Evolutionary conservation across 35 echinoderm and acorn worm genomes (phyloP), one percentile per base, ranked within the genome.

Genomic region (Acanthaster planci): DNA sequence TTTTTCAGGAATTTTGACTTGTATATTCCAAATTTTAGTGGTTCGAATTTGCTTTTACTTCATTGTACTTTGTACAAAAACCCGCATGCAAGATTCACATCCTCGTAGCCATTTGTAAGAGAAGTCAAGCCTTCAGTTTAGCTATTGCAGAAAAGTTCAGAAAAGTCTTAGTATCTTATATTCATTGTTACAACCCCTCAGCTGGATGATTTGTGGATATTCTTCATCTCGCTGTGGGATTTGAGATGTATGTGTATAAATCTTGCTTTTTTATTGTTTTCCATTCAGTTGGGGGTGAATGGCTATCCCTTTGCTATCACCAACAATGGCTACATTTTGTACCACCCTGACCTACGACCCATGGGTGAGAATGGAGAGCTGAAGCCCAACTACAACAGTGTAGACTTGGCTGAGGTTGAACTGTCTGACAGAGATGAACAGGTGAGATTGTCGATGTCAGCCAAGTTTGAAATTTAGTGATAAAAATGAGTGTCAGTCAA

Each of bases 261-360:
- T 72, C 7, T 35, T 27, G 21, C n/a, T 58, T 53, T 1, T 82
- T 38, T 60, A 39, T 31, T 5, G 60, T 57, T 29, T 55, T 57
- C 9, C 3, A 23, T 58, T 7, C 86, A 97, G 94, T 86, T 97
- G 83, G 94, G 94, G 67, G 87, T 89, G 19, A 89, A 92, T 64
- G 94, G 94, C 55, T 97, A 97, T 59, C 80, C 90, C 12, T 97
- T 97, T 37, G 86, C 82, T 27, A 78, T 92, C 21, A 97, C 94
- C 50, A 97, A 97, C 78, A 97, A 97, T 47, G 94, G 94, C 50
- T 97, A 92, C 67, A 78, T 97, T 57, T 42, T 91, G 22, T 92
- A 76, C 67, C 94, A 97, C 76, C 94, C 94, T 77, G 86, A 88
- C 51, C 60, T 88, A 16, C 81, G 90, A 81, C 86, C 86, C 38